A percentile compares a stretch with the other conserved stretches of the same genome.
Conservation (phyloP, 2,797 vertebrate species). For the Gymnoscopelus braueri region DNA sequence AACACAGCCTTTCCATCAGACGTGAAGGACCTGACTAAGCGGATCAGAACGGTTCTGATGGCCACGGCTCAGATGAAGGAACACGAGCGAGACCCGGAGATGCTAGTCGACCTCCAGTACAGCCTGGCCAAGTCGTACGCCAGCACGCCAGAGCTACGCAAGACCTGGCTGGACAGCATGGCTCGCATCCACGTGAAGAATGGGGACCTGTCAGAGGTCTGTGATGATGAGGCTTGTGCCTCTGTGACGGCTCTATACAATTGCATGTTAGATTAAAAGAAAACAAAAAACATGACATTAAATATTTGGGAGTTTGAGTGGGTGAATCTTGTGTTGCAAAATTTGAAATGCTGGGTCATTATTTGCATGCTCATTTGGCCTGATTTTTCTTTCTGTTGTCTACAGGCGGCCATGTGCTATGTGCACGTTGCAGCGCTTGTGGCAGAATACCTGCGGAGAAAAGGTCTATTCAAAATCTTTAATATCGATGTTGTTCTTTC, state of each 20-base stretch:
- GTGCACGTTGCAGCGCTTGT: constrained; percentile 96
- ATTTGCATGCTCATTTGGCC: constrained; percentile 17
- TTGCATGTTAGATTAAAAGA: background rate
- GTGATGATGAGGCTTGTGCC: constrained; percentile 5
- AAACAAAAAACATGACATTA: too few relatives aligned
- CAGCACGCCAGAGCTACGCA: constrained; percentile 95
- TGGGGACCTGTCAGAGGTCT: constrained; percentile 94
- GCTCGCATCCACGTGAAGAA: constrained; percentile 97
- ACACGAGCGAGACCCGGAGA: constrained; percentile 95
- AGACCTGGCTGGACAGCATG: constrained; percentile 99
- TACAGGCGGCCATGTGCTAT: constrained; percentile 96
- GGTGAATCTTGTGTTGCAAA: background rate
- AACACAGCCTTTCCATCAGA: constrained; percentile 96
- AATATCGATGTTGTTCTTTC: background rate
- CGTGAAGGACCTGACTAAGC: constrained; percentile 96
- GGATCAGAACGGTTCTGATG: constrained; percentile 97
- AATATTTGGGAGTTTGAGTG: background rate
- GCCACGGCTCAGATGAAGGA: constrained; percentile 99
- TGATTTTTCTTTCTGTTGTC: constrained; percentile 29
- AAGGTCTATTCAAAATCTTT: constrained; percentile 80
- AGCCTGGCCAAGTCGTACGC: constrained; percentile 98
- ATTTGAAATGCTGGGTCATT: background rate
- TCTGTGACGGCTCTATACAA: background rate
- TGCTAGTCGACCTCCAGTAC: constrained; percentile 98
- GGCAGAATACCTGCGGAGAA: constrained; percentile 94